phyloP scores from a whole-genome alignment of 2,888 invertebrate species.

The Agriopis marginaria region DNA sequence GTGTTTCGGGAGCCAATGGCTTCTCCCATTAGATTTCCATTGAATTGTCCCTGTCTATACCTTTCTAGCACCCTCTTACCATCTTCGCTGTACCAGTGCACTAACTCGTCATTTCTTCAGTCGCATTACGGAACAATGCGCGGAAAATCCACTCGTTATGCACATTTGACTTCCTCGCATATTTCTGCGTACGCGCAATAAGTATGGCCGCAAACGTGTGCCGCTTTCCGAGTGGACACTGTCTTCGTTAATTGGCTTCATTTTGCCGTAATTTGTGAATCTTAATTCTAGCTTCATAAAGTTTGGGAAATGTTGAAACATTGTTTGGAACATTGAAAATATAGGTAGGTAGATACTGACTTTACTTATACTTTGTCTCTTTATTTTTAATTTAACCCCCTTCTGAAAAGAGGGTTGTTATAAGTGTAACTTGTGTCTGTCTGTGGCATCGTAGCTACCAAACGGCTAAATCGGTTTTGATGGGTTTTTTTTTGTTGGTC shows the following conservation, averaged over 20 bases:
- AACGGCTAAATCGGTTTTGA: no score
- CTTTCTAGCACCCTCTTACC: conserved; percentile 6
- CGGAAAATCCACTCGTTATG: conserved; percentile 67
- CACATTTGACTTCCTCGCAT: conserved; percentile 59
- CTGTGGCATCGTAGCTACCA: no score
- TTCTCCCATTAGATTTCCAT: no score
- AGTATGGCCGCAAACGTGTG: conserved; percentile 62
- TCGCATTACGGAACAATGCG: conserved; percentile 67
- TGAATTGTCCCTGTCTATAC: conserved; percentile 24
- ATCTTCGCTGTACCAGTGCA: conserved; percentile 42
- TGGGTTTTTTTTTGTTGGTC: no score
- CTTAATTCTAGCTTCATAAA: not conserved
- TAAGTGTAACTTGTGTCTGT: no score
- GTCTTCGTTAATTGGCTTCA: conserved; percentile 54
- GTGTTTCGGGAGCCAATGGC: no score
- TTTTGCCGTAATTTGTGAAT: not conserved
- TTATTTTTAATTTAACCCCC: not conserved
- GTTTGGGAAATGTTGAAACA: not conserved
- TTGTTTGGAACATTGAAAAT: not conserved
- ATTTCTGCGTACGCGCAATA: conserved; percentile 65
- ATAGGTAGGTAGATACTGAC: no score
- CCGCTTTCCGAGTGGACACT: conserved; percentile 57
- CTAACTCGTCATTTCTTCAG: conserved; percentile 44
- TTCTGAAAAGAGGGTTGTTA: no score
- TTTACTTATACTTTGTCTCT: not conserved